Evolutionary conservation across 2,797 vertebrate species (phyloP), one percentile per base, ranked within the genome.

Genomic region (Psittacula echo): DNA sequence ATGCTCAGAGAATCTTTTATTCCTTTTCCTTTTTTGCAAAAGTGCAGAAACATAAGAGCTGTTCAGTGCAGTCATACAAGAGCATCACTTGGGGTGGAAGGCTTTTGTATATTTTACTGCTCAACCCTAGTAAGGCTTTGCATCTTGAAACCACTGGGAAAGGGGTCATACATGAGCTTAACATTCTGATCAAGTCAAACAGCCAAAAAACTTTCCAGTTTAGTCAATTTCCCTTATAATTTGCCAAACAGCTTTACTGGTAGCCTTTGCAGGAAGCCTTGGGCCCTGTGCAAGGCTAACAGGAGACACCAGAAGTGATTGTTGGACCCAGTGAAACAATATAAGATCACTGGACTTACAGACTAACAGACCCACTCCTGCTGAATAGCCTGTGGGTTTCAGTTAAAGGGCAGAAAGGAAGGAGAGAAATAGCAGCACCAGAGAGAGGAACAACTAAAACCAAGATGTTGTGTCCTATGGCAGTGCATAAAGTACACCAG

Each of bases 31-130:
- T 60, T 73, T 41, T 44, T 54, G 29, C 60, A 54, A 53, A 82
- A 21, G 6, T 58, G 21, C 34, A 71, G 72, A 71, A 85, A 54
- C 2, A 3, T 2, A 60, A 70, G 23, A 2, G 47, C 21, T 76
- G 39, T 7, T 53, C 41, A 60, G 32, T 0, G 0, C 10, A 50
- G 23, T 7, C 15, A 3, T 37, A 23, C 2, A 11, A 48, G 22
- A 74, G 17, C 13, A 51, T 30, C 56, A 13, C 24, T 30, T 10
- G 5, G 10, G 5, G 17, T 5, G 24, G 32, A 42, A 21, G 11
- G 9, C 13, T 83, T 47, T 54, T 74, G n/a, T 20, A 51, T 9
- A 15, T 30, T 32, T 81, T 45, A 15, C 32, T 21, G 32, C 71
- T 76, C n/a, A 67, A 64, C 4, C 10, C 13, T 41, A 18, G 56